phyloP scores from a whole-genome alignment of 2,888 invertebrate species.

The Cremastinae sp. region DNA sequence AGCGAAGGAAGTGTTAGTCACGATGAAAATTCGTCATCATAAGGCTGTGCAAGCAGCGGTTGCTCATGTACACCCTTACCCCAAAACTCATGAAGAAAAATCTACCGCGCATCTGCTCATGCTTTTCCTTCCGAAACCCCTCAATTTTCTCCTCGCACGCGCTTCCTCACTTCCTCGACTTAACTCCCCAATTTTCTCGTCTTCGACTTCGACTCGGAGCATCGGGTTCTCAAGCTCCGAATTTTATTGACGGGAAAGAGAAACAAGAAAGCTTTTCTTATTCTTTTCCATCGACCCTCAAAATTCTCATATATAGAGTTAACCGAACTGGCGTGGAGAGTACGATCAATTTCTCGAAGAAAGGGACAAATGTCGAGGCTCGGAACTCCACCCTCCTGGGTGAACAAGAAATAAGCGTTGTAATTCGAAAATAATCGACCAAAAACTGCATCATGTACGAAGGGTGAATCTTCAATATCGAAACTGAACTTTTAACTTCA shows the following conservation, averaged over 20 bases:
- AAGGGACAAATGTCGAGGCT: conserved; percentile 2
- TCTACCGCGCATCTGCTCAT: conserved; percentile 59
- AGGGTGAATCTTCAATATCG: conserved; percentile 51
- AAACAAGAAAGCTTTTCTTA: too few species aligned
- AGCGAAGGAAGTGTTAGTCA: conserved; percentile 20
- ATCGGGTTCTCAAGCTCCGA: too few species aligned
- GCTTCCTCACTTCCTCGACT: conserved; percentile 35
- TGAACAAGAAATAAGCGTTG: conserved; percentile 38
- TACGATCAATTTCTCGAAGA: conserved; percentile 30
- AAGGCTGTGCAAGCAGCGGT: conserved; percentile 36
- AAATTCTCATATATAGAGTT: too few species aligned
- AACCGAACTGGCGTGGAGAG: conserved; percentile 25
- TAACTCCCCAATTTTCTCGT: conserved; percentile 13
- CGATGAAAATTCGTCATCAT: conserved; percentile 46
- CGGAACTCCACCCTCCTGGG: conserved; percentile 22
- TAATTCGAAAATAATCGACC: conserved; percentile 59
- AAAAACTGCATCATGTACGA: conserved; percentile 30
- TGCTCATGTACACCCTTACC: too few species aligned
- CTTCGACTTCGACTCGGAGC: too few species aligned
- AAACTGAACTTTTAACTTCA: too few species aligned
- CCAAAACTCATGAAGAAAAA: conserved; percentile 38
- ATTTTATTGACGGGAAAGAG: too few species aligned
- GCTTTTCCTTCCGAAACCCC: conserved; percentile 54
- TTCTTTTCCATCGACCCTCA: too few species aligned
- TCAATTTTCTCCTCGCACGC: conserved; percentile 40